A percentile compares a stretch with the other conserved stretches of the same genome.
Evolutionary conservation across 2,113 vertebrate species (phyloP).

Genomic region (Tursiops truncatus): DNA sequence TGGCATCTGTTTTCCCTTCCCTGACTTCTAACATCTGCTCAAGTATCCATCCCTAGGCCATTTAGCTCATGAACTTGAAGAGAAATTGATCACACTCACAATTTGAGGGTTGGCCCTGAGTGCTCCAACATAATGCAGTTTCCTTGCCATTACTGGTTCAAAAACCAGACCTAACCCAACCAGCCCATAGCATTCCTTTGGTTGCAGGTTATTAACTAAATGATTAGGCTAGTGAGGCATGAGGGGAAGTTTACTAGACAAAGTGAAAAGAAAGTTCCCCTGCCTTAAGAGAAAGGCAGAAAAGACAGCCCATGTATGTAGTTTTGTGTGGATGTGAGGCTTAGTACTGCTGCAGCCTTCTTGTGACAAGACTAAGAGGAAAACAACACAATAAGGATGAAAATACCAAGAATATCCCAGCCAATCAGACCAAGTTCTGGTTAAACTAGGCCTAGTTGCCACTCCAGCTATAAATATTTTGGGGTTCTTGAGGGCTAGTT

Average conservation of each 20-base stretch:
- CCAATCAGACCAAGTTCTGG: background rate
- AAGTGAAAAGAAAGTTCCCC: background rate
- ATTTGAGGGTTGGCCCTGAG: background rate
- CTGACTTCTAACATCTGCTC: background rate
- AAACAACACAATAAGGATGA: background rate
- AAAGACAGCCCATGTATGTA: background rate
- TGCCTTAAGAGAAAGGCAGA: background rate
- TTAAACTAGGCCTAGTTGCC: background rate
- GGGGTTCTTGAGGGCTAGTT: background rate
- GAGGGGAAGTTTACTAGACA: background rate
- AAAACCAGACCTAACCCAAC: background rate
- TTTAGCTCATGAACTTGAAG: background rate
- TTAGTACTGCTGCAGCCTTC: background rate
- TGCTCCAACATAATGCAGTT: background rate
- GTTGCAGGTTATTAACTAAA: background rate
- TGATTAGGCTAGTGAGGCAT: background rate
- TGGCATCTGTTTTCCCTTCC: background rate
- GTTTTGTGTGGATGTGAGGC: background rate
- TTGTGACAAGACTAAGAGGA: background rate
- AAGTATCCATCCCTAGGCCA: background rate
- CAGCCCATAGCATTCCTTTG: background rate
- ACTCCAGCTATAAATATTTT: background rate
- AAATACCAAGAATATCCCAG: background rate
- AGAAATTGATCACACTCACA: background rate
- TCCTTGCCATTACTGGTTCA: background rate